Evolutionary conservation across 2,797 vertebrate species (phyloP), one percentile per base, ranked within the genome.

Genomic region (Pelobates cultripes): DNA sequence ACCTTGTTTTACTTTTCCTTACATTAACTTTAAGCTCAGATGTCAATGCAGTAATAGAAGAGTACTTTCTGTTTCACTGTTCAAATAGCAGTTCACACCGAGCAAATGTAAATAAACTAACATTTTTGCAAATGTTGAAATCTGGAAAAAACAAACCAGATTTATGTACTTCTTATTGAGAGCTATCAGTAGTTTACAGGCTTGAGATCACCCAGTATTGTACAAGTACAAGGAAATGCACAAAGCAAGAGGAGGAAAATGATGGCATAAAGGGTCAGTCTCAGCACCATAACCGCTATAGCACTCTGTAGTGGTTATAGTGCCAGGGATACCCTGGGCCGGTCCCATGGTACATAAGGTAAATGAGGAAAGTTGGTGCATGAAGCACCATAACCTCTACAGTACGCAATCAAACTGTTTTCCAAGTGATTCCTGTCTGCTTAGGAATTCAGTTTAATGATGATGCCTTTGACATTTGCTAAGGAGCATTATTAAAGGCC

Each of bases 91-190:
- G 28, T 28, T 73, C 53, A 51, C 73, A 55, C 67, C 2, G 47
- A 42, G 17, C 73, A 76, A 14, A 10, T 75, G 66, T 82, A 41
- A 77, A 72, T 82, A 64, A 63, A n/a, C 60, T 40, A 66, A 15
- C 43, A 70, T 63, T 60, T 76, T 28, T 28, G 28, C 28, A 28
- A 28, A 28, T 28, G 45, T 7, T 66, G 60, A 72, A 17, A 61
- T 12, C 10, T 70, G 43, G 42, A 7, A 15, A n/a, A 63, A 14
- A 15, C 3, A 43, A 81, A 63, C 47, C 45, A 74, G 7, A 69
- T 69, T 41, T 43, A 7, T 80, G 44, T 7, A 41, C 70, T n/a
- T 51, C 73, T 51, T 42, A 71, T 17, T 41, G 10, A 5, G 28
- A 51, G 10, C 47, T 51, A 51, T 5, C 47, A 51, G 5, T 51